Evolutionary conservation across 2,797 vertebrate genomes (phyloP).

Genomic region (Lagocephalus sceleratus): DNA sequence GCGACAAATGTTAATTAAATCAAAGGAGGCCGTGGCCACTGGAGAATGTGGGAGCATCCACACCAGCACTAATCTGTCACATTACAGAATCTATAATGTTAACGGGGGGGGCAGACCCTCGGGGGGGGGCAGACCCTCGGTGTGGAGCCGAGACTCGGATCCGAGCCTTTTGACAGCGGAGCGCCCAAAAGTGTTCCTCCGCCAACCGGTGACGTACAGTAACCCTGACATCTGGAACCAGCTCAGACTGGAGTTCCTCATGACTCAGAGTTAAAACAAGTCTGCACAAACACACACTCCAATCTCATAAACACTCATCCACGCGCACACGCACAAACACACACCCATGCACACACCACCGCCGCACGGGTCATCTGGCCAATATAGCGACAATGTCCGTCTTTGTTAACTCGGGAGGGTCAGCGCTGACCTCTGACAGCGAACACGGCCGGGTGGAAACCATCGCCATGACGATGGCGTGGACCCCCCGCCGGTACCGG

Average conservation of each 20-base stretch:
- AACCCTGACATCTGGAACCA: constrained; percentile 11
- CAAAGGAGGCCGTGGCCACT: background rate
- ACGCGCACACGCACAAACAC: constrained; percentile 20
- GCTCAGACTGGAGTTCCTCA: constrained; percentile 18
- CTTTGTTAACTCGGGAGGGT: constrained; percentile 59
- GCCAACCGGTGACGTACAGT: background rate
- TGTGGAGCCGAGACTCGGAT: no score
- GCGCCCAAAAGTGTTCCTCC: no score
- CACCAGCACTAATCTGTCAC: no score
- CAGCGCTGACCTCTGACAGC: constrained; percentile 64
- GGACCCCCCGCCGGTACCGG: constrained; percentile 57
- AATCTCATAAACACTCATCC: constrained; percentile 32
- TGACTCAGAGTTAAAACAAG: constrained; percentile 28
- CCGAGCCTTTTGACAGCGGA: no score
- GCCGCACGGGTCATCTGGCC: constrained; percentile 48
- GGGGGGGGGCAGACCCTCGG: no score
- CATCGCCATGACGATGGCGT: constrained; percentile 53
- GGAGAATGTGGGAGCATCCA: no score
- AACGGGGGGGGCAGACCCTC: no score
- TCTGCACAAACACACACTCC: constrained; percentile 17
- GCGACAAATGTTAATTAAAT: background rate
- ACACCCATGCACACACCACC: constrained; percentile 12
- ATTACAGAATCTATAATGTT: background rate
- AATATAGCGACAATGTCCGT: constrained; percentile 55
- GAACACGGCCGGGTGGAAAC: constrained; percentile 64